Conservation (phyloP, 2,113 vertebrate genomes). For the Lepus americanus region DNA sequence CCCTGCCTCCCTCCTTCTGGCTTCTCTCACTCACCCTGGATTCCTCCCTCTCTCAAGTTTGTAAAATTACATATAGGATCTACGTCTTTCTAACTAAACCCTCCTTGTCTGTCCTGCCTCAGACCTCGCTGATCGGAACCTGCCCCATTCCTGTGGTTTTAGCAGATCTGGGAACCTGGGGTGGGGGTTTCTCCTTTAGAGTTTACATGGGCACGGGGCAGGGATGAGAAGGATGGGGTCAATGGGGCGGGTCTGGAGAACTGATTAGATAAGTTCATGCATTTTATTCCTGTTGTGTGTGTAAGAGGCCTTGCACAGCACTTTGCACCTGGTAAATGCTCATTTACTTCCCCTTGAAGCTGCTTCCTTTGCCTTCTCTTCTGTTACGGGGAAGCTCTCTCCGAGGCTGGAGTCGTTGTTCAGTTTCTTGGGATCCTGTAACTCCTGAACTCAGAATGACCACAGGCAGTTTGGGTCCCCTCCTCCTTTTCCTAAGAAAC, state of each 20-base stretch:
- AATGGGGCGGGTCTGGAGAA: neutral
- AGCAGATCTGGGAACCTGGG: neutral
- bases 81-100: neutral
- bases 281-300: too few relatives aligned
- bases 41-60: neutral
- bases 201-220: too few relatives aligned
- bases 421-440: neutral
- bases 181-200: neutral
- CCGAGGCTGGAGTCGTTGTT: neutral
- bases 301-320: neutral
- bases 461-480: neutral
- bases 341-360: neutral
- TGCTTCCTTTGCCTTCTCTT: neutral
- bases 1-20: neutral
- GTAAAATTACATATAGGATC: neutral
- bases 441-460: neutral
- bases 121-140: neutral
- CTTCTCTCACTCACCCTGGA: neutral
- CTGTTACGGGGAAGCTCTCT: neutral
- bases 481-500: conserved; percentile 9
- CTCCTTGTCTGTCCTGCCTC: neutral
- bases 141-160: neutral
- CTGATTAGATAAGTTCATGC: neutral
- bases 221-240: neutral
- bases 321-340: neutral